phyloP scores from a whole-genome alignment of 2,113 vertebrate genomes.

The Tangachromis dhanisi region DNA sequence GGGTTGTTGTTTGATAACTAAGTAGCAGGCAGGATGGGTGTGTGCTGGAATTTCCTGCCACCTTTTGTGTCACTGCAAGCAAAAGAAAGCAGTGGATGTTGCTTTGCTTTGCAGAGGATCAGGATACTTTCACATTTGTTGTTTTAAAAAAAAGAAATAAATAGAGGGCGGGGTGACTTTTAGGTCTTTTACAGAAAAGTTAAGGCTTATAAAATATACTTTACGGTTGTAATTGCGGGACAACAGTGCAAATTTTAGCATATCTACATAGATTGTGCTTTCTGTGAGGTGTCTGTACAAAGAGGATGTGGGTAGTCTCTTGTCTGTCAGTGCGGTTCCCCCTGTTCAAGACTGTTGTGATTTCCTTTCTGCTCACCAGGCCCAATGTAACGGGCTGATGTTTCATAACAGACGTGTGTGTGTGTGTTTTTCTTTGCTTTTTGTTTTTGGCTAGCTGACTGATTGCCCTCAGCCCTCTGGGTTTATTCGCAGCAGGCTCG shows the following conservation, averaged over 20 bases:
- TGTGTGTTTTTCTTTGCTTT: background rate
- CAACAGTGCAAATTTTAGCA: background rate
- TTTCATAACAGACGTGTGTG: slow-evolving; percentile 7
- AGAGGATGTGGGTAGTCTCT: slow-evolving; percentile 53
- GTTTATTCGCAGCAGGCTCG: slow-evolving; percentile 30
- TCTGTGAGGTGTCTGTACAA: background rate
- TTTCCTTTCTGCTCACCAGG: slow-evolving; percentile 18
- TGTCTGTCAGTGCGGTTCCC: slow-evolving; percentile 25
- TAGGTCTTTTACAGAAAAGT: background rate
- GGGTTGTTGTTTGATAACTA: slow-evolving; percentile 21
- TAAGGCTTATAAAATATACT: background rate
- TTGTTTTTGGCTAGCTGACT: background rate
- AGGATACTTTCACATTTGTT: background rate
- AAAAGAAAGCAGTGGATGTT: slow-evolving; percentile 27
- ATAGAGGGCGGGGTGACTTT: background rate
- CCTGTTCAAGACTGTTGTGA: slow-evolving; percentile 24
- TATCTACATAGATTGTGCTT: background rate
- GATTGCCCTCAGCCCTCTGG: slow-evolving; percentile 4
- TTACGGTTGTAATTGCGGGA: accelerated
- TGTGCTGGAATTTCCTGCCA: slow-evolving; percentile 67
- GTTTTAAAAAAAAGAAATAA: background rate
- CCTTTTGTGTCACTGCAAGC: slow-evolving; percentile 48
- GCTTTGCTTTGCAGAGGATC: background rate
- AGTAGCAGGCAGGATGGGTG: slow-evolving; percentile 62
- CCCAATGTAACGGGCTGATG: slow-evolving; percentile 4